Base-by-base conservation (phyloP, 2,113 vertebrate species). In the Eulacestoma nigropectus region DNA sequence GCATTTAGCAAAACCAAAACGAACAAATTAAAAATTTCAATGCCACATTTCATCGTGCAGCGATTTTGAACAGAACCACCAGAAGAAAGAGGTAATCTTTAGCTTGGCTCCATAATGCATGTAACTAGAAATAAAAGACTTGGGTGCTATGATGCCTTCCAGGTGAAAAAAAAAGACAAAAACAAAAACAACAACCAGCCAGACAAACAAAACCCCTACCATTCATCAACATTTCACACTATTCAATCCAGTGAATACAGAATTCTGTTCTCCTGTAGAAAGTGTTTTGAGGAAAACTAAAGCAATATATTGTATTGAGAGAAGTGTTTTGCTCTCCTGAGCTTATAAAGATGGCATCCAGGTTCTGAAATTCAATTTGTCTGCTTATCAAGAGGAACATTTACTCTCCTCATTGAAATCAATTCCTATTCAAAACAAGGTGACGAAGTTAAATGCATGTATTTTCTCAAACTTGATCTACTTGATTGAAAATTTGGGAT, bases 1-100 rank as follows among this genome's bases (percentile, higher is more conserved):
- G 25, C 6, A 37, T 91, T 93, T 80, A 92, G 20, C 30, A 84
- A 93, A 88, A 94, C 4, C 6, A 76, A 90, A 91, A 53, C 21
- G 50, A 90, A 59, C 7, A 78, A 57, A 62, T 44, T 10, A 4
- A 75, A 42, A 57, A 39, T 68, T 69, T 76, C 44, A 72, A 6
- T 49, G 39, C 6, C 14, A 41, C 12, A 9, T 79, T 84, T 84
- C 32, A 50, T 69, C 2, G 1, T 65, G 53, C 19, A 59, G 68
- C 0, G 0, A 23, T 56, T 84, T 81, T 73, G 53, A 86, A 59
- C 23, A 67, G 72, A 74, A 68, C 4, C 25, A 74, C 35, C 29
- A 77, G 47, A 70, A 83, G 10, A 77, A 83, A 77, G 18, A 68
- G 12, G 11, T 30, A 7, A 44, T 46, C 29, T 90, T 70, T 84